A percentile compares a stretch with the other conserved stretches of the same genome.
Conservation (phyloP, 2,797 vertebrate species). For the Intellagama lesueurii region DNA sequence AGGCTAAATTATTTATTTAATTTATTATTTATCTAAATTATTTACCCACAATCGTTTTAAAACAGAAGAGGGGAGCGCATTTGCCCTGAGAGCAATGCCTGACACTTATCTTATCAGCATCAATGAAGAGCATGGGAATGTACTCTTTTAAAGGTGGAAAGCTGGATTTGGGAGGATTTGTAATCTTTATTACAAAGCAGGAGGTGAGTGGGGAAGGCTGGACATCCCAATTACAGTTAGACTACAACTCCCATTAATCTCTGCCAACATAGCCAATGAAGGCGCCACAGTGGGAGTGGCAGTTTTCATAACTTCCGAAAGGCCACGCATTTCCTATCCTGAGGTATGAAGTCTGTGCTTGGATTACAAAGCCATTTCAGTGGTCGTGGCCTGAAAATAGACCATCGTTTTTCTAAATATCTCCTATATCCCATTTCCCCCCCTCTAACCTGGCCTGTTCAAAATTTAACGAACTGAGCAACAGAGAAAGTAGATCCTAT, state of each 20-base stretch:
- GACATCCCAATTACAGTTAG: background rate
- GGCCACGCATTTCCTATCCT: no score
- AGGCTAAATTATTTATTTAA: background rate
- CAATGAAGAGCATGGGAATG: background rate
- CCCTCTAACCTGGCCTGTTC: constrained; percentile 6
- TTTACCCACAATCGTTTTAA: background rate
- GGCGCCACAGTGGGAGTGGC: no score
- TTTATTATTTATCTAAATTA: background rate
- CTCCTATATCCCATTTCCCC: constrained; percentile 37
- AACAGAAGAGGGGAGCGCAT: background rate
- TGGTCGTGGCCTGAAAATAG: constrained; percentile 1
- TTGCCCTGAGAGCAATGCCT: background rate
- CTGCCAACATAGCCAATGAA: background rate
- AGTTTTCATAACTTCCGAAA: no score
- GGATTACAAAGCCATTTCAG: constrained; percentile 9
- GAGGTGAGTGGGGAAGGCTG: background rate
- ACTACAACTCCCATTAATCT: no score
- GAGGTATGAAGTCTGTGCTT: background rate
- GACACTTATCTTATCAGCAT: background rate
- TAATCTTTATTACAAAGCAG: background rate
- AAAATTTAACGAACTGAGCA: constrained; percentile 28
- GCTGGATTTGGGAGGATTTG: background rate
- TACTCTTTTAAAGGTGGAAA: background rate
- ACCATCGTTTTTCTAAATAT: constrained; percentile 46
- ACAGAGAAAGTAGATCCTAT: constrained; percentile 2